Base-by-base conservation (phyloP, 2,113 vertebrate species). In the Cryptomyrus ogoouensis region DNA sequence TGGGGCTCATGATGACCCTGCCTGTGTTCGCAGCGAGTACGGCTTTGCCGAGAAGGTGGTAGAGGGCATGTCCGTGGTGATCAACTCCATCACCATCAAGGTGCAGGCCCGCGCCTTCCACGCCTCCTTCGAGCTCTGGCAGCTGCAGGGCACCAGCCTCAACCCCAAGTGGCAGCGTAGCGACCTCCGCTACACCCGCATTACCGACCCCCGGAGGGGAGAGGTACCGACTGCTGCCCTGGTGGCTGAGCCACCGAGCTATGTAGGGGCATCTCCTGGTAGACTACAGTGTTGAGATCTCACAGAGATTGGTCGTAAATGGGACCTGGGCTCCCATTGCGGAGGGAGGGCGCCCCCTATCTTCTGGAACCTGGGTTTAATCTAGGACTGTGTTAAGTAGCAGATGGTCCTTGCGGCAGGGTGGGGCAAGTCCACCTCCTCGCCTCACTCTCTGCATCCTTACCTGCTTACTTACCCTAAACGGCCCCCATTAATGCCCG, bases 31-130 rank as follows among this genome's bases (percentile, higher is more conserved):
- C 93, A 99, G 98, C 90, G 98, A 99, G 94, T 99, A 99, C 52
- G 98, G 98, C 92, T 99, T 99, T 95, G 98, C 98, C 0, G 98
- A 99, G 94, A 99, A 99, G 91, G 98, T 99, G 6, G 98, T 99
- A 90, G 98, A 99, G 93, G 98, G 98, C n/a, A 99, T 99, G 98
- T 98, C 98, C 8, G 97, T 99, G 56, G 91, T 98, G 35, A 97
- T 99, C 91, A 99, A 98, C 93, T 98, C 98, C 92, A 99, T 99
- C 93, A 97, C 97, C 91, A 98, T 99, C 95, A 98, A 99, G 95
- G 98, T 99, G 90, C 97, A 98, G 93, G 96, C 98, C 90, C 97
- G 96, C 87, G 98, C 98, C 58, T 99, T 99, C 93, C 98, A 97
- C 0, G 98, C 98, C 52, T 99, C 98, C 88, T 98, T 99, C 83